These are phyloP conservation scores for Eilema sororculum DNA, from an alignment of 2,888 invertebrate genomes.

Conservation along the genomic window DNA sequence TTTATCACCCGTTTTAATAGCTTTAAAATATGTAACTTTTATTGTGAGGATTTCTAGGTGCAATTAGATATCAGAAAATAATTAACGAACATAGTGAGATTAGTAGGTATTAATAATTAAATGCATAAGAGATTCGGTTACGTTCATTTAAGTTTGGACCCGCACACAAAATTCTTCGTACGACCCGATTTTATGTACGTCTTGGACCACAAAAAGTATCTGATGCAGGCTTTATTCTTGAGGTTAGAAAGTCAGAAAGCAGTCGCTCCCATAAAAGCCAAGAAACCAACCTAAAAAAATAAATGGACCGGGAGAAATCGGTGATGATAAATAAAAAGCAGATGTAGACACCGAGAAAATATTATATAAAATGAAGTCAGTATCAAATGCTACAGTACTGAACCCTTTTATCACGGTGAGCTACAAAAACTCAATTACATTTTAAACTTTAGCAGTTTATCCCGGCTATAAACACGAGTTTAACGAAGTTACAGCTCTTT, in stretches of 20 bases:
- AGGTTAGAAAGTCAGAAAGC: no score
- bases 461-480: constrained; percentile 39
- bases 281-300: no score
- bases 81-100: background rate
- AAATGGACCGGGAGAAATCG: no score
- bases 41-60: constrained; percentile 19
- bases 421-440: constrained; percentile 7
- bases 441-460: constrained; percentile 32
- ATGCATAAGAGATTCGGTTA: no score
- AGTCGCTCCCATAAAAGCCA: no score
- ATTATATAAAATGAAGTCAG: background rate
- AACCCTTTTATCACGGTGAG: background rate
- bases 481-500: constrained; percentile 54
- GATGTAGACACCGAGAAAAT: background rate
- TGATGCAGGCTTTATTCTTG: no score
- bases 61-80: background rate
- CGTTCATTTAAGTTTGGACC: no score
- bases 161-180: no score
- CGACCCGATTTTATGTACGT: no score
- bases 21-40: constrained; percentile 41
- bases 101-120: background rate
- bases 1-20: constrained; percentile 49
- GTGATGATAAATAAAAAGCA: no score
- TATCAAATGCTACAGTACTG: background rate
- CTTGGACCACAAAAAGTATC: no score